A percentile compares a stretch with the other conserved stretches of the same genome.
phyloP scores from a whole-genome alignment of 2,888 invertebrate species.

The Oasisia sp. region DNA sequence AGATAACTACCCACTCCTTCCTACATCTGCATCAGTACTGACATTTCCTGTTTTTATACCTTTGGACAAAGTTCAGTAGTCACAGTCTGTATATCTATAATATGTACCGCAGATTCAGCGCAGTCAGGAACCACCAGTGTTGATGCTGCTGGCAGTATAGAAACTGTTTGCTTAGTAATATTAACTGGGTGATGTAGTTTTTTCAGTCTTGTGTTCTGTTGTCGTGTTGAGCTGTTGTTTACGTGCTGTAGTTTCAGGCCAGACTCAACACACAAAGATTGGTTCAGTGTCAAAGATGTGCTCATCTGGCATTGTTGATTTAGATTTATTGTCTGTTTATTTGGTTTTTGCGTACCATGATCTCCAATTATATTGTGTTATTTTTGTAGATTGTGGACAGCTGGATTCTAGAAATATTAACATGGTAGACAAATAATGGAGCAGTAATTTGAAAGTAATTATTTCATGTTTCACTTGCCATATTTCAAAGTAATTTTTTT shows the following conservation, averaged over 20 bases:
- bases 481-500: neutral
- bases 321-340: neutral
- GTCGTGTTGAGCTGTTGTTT: neutral
- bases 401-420: neutral
- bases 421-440: neutral
- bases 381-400: neutral
- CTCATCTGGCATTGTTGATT: too few species aligned
- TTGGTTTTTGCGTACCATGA: neutral
- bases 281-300: neutral
- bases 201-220: neutral
- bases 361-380: neutral
- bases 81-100: neutral
- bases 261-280: neutral
- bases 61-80: conserved; percentile 8
- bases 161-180: neutral
- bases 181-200: neutral
- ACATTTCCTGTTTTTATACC: neutral
- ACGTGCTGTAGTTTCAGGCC: neutral
- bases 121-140: neutral
- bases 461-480: neutral
- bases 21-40: neutral
- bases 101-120: neutral
- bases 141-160: neutral
- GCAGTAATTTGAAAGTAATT: neutral
- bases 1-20: neutral